These are phyloP conservation scores for Myrmecophaga tridactyla DNA, from an alignment of 2,113 vertebrate genomes.

Conservation along the genomic window DNA sequence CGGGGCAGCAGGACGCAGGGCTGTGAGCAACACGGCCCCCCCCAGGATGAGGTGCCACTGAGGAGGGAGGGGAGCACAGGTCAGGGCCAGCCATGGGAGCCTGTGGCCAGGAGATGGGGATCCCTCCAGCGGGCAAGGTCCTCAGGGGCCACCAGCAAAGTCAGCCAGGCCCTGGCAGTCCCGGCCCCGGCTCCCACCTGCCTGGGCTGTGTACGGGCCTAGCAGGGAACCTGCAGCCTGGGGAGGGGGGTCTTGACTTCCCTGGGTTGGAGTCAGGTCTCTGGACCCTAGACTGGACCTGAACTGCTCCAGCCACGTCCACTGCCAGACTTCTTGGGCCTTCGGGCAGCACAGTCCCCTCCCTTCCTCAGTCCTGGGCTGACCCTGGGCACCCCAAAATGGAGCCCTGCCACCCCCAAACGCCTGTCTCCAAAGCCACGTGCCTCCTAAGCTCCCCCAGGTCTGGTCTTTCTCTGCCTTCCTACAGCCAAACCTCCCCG, in stretches of 20 bases:
- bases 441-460: rapidly evolving
- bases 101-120: neutral
- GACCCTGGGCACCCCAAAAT: rapidly evolving
- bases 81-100: conserved; percentile 38
- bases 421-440: no score
- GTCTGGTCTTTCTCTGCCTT: neutral
- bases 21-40: conserved; percentile 94
- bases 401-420: neutral
- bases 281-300: no score
- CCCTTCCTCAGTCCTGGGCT: neutral
- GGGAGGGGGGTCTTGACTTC: no score
- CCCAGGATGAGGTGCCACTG: conserved; percentile 98
- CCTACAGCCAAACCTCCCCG: neutral
- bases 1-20: conserved; percentile 77
- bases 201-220: neutral
- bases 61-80: conserved; percentile 65
- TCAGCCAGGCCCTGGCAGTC: neutral
- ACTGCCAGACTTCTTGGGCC: neutral
- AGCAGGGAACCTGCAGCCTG: no score
- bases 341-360: neutral
- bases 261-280: no score
- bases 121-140: neutral
- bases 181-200: no score
- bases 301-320: neutral
- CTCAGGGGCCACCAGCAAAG: neutral